These are phyloP conservation scores for Siderastrea radians DNA, from an alignment of 92 coral and sea anemone species.

Conservation along the genomic window DNA sequence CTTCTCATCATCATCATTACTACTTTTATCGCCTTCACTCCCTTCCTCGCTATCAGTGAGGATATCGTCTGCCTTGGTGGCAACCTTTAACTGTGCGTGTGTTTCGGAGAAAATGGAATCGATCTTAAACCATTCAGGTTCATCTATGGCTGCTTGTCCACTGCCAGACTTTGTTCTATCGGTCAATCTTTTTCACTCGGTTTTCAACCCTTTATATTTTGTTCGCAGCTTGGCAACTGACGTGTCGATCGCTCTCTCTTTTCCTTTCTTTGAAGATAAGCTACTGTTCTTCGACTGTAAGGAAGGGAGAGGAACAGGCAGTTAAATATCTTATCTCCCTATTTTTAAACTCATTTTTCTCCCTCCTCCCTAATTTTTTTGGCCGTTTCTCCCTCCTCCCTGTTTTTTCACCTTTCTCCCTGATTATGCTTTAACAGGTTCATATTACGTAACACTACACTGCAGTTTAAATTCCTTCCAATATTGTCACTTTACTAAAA, in stretches of 20 bases:
- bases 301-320: no score
- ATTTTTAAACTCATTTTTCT: no score
- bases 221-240: constrained; percentile 39
- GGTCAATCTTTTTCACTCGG: constrained; percentile 49
- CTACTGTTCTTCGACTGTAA: neutral
- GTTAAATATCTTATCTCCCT: no score
- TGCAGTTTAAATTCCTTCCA: no score
- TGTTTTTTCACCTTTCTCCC: no score
- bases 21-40: neutral
- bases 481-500: no score
- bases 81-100: constrained; percentile 39
- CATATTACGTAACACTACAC: no score
- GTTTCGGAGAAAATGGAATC: constrained; percentile 44
- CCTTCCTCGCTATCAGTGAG: constrained; percentile 1
- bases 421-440: no score
- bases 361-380: no score
- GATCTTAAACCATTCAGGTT: constrained; percentile 69
- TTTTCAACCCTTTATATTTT: constrained; percentile 55
- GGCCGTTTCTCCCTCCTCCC: no score
- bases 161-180: constrained; percentile 59
- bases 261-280: constrained; percentile 4
- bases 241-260: constrained; percentile 33
- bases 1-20: constrained; percentile 12
- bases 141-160: constrained; percentile 58
- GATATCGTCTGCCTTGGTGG: constrained; percentile 60